Base-by-base conservation (phyloP, 64 coral and sea anemone genomes). In the Porites lutea region DNA sequence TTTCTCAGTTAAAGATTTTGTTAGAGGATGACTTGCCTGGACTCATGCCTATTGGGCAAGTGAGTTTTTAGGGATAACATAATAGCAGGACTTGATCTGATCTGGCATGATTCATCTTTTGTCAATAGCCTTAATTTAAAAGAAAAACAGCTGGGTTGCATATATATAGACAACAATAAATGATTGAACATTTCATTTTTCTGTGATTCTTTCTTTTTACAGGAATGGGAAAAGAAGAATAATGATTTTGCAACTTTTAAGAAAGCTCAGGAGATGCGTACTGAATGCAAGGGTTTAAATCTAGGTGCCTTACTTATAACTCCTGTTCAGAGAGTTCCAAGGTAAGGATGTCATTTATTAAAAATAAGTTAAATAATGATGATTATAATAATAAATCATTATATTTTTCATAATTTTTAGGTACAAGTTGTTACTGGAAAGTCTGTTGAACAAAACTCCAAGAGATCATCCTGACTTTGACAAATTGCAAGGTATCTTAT, bases 191-290 rank as follows among this genome's bases (percentile, higher is more conserved):
- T 22, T 2, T 10, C 69, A 72, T 72, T 72, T 44, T 72, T 22
- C 69, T 71, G 0, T 71, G 1, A 19, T 49, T 22, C 48, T 20
- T 63, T 4, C 52, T 11, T 72, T 62, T 50, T 90, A 2, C 59
- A 98, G 97, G 97, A 98, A 54, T 98, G 97, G 97, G 97, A 98
- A 77, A 98, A 91, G 85, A 95, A 96, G 63, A 93, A 86, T 48
- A 88, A 69, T 21, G 91, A 98, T 66, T 98, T 98, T 96, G 49
- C 83, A 27, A 86, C 88, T 22, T 98, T 96, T 23, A 91, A 73
- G 75, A 86, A 90, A 89, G 72, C 83, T 52, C 97, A 98, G 82
- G 97, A 96, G 88, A 79, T 52, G 6, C 82, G 62, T 27, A 77
- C 89, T 13, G 97, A 96, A 71, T 95, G 94, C 63, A 93, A 92